These are phyloP conservation scores for Eptatretus atami DNA, from an alignment of 2,797 vertebrate genomes.

Conservation along the genomic window DNA sequence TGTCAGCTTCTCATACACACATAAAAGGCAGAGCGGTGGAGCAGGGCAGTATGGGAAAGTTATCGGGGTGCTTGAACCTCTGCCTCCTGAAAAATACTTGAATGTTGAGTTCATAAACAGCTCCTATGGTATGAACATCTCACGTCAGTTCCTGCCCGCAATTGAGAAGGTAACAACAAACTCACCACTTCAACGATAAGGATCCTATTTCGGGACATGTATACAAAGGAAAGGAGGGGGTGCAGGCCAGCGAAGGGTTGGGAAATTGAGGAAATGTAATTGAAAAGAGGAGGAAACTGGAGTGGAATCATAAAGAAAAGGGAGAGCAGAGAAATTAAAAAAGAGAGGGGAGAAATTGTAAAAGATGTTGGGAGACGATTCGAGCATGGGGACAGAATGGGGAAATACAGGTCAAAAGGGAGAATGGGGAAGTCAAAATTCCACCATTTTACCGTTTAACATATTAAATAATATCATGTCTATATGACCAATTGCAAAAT, in stretches of 20 bases:
- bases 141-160: conserved; percentile 65
- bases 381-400: no score
- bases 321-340: not conserved
- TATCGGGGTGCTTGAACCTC: conserved; percentile 38
- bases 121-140: conserved; percentile 50
- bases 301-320: not conserved
- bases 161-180: conserved; percentile 33
- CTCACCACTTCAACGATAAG: not conserved
- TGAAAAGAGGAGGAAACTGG: not conserved
- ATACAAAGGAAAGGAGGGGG: not conserved
- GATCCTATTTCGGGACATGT: not conserved
- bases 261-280: not conserved
- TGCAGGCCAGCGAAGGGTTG: not conserved
- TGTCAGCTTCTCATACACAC: conserved; percentile 60
- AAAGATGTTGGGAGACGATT: not conserved
- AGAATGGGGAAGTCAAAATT: no score
- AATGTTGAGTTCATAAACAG: conserved; percentile 57
- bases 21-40: conserved; percentile 68
- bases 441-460: no score
- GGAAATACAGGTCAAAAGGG: no score
- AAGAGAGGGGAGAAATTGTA: not conserved
- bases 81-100: conserved; percentile 32
- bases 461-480: no score
- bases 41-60: conserved; percentile 81
- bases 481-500: not conserved